These are phyloP conservation scores for Grallaria varia DNA, from an alignment of 2,113 vertebrate genomes.

Conservation along the genomic window DNA sequence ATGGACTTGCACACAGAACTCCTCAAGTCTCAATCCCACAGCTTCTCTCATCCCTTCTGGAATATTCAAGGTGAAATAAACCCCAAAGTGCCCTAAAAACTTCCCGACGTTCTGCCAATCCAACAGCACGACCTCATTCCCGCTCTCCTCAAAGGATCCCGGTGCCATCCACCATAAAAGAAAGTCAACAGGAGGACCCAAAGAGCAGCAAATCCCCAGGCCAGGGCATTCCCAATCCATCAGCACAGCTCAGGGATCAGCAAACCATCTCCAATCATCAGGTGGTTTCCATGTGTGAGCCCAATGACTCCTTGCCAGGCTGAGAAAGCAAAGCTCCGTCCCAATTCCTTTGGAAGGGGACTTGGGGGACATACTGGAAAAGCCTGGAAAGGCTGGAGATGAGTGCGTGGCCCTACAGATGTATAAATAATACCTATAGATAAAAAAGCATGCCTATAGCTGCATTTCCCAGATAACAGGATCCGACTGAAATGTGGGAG, in stretches of 20 bases:
- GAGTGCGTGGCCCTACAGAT: no score
- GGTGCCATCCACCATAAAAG: background rate
- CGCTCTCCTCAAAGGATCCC: background rate
- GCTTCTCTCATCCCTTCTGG: no score
- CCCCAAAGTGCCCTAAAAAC: background rate
- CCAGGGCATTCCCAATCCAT: background rate
- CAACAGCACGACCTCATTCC: background rate
- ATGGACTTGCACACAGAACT: background rate
- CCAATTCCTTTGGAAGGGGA: background rate
- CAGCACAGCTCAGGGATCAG: background rate
- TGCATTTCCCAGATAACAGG: no score
- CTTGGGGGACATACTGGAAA: background rate
- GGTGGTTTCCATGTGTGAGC: background rate
- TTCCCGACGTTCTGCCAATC: background rate
- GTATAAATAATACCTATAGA: no score
- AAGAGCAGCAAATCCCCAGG: background rate
- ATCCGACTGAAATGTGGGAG: background rate
- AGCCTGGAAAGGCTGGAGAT: background rate
- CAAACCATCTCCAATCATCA: background rate
- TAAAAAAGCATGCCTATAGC: background rate
- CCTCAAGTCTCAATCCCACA: background rate
- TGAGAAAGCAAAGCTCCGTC: background rate
- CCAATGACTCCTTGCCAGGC: no score
- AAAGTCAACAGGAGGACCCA: accelerated
- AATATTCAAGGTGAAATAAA: background rate